A percentile compares a stretch with the other conserved stretches of the same genome.
Evolutionary conservation across 1,140 invertebrate genomes (phyloP).

Genomic region (Pseudomyrmex gracilis): DNA sequence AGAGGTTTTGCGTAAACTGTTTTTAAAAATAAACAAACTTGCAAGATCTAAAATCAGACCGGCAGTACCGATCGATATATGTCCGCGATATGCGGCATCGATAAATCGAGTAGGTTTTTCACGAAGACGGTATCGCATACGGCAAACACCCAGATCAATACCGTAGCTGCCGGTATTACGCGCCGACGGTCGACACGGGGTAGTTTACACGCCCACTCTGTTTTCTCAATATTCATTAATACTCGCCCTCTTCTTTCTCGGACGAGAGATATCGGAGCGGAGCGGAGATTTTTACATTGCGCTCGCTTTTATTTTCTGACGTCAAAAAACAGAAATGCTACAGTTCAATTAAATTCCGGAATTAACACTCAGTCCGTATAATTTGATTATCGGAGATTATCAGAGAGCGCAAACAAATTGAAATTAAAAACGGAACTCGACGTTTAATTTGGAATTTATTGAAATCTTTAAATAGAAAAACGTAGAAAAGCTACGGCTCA

Average conservation of each 20-base stretch:
- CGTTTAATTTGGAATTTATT: background rate
- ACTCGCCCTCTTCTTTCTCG: background rate
- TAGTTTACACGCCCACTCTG: background rate
- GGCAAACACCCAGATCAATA: conserved; percentile 65
- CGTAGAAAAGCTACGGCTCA: background rate
- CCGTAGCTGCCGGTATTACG: conserved; percentile 1
- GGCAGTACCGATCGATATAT: conserved; percentile 6
- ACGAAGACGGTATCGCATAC: background rate
- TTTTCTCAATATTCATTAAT: conserved; percentile 48
- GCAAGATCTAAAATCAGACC: background rate
- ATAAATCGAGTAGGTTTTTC: conserved; percentile 30
- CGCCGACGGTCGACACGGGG: conserved; percentile 7
- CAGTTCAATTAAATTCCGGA: background rate
- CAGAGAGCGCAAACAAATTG: too few relatives aligned
- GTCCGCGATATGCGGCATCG: background rate
- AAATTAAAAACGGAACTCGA: background rate
- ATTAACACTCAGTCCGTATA: background rate
- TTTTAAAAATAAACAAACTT: conserved; percentile 6
- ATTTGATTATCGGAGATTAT: too few relatives aligned
- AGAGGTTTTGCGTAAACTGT: too few relatives aligned
- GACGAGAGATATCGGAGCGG: background rate
- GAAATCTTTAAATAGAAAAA: background rate
- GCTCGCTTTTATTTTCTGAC: conserved; percentile 9
- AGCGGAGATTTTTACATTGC: background rate
- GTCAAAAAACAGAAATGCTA: background rate